Evolutionary conservation across 2,888 invertebrate species (phyloP), one percentile per base, ranked within the genome.

Genomic region (Drosophila limbata): DNA sequence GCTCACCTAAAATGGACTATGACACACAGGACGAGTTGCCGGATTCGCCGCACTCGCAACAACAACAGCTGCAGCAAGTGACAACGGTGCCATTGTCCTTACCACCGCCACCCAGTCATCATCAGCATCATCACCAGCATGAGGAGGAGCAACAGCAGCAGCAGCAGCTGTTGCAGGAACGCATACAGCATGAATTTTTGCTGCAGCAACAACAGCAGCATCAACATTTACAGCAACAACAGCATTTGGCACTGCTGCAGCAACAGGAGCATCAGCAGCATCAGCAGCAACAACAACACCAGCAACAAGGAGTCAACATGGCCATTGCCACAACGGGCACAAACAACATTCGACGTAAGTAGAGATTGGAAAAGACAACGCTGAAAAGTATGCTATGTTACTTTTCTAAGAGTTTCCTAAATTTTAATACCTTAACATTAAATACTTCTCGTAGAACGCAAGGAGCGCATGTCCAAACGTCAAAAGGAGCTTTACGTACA

Each of bases 401-500:
- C n/a, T 33, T 42, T 4, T 2, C 15, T 25, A 8, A 6, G 9
- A 11, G n/a, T 40, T 59, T 2, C 3, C 19, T 48, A 0, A 5
- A 17, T 9, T 13, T 11, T 11, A 1, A 21, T 1, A 8, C 3
- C n/a, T 2, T 4, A n/a, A 6, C 5, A 5, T 21, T 17, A 52
- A 1, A 37, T 3, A 39, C 15, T 39, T 39, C 2, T 13, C 42
- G 19, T 19, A 91, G 91, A 91, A 69, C 91, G 91, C 37, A 91
- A 91, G 71, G 91, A 91, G 61, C 91, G 91, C 62, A 91, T 91
- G 91, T 91, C 91, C 5, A 91, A 91, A 62, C 88, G 90, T 4
- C 91, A 91, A 60, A 91, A 91, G 69, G 91, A 91, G 55, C 85
- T 91, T 9, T 91, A 91, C 61, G 91, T 91, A 8, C 89, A 88